These are phyloP conservation scores for Erythrolamprus reginae DNA, from an alignment of 2,113 vertebrate species.

Conservation along the genomic window DNA sequence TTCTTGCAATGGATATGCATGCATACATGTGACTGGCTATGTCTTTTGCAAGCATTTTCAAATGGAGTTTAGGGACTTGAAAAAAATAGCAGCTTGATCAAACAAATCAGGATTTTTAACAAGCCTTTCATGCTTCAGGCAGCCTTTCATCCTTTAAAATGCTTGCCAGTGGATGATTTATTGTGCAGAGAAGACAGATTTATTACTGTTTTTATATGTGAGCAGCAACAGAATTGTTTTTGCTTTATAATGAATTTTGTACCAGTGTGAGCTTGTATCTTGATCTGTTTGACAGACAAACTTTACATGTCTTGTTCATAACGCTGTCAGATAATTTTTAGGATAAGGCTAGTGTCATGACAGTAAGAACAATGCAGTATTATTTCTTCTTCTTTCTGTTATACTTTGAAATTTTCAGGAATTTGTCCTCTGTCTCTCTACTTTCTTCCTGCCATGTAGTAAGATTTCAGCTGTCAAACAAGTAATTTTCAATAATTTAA, in stretches of 20 bases:
- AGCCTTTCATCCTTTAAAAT: not conserved
- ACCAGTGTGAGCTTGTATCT: not conserved
- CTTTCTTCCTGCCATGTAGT: conserved; percentile 12
- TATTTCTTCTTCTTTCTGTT: conserved; percentile 12
- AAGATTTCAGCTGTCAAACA: not conserved
- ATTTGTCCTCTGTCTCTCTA: not conserved
- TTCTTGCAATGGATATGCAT: not conserved
- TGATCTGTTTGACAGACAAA: not conserved
- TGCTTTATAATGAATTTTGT: not conserved
- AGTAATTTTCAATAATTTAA: conserved; percentile 22
- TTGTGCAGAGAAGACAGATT: not conserved
- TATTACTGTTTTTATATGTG: not conserved
- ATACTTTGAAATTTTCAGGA: conserved; percentile 22
- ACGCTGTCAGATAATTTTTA: conserved; percentile 1
- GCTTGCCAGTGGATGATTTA: not conserved
- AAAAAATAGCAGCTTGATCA: not conserved
- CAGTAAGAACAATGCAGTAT: not conserved
- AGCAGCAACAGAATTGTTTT: not conserved
- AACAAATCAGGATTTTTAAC: not conserved
- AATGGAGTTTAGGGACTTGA: not conserved
- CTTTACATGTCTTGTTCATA: not conserved
- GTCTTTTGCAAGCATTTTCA: not conserved
- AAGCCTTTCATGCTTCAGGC: not conserved
- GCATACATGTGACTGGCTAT: not conserved
- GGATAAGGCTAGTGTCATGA: not conserved